Percentiles rank a stretch among this genome's conserved stretches.
Conservation (phyloP, 2,797 vertebrate genomes). For the Microhierax caerulescens region DNA sequence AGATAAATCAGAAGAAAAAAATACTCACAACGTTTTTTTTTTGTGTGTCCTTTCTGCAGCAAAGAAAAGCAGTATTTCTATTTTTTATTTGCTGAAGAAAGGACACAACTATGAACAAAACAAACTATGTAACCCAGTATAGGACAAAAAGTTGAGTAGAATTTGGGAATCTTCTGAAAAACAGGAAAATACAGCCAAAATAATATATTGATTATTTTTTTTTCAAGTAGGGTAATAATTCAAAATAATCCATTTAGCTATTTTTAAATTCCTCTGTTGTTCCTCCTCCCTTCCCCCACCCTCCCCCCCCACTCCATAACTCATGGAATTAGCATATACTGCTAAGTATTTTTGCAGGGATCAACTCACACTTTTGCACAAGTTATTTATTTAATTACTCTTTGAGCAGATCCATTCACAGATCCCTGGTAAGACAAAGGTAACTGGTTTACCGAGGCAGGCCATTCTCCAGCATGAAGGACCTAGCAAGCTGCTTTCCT, state of each 20-base stretch:
- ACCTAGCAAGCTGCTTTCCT: background rate
- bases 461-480: background rate
- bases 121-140: background rate
- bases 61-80: background rate
- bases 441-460: background rate
- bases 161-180: background rate
- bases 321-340: background rate
- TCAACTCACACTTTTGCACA: background rate
- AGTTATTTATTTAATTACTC: background rate
- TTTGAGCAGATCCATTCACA: background rate
- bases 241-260: background rate
- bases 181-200: background rate
- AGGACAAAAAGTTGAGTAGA: background rate
- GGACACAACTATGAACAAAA: background rate
- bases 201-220: background rate
- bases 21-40: rapidly evolving
- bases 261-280: background rate
- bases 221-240: background rate
- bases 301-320: background rate
- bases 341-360: background rate
- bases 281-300: rapidly evolving
- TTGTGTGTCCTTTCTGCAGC: background rate
- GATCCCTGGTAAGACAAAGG: background rate
- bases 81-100: background rate
- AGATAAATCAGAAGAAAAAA: background rate